Evolutionary conservation across 2,113 vertebrate species (phyloP), one percentile per base, ranked within the genome.

Genomic region (Tachysurus fulvidraco): DNA sequence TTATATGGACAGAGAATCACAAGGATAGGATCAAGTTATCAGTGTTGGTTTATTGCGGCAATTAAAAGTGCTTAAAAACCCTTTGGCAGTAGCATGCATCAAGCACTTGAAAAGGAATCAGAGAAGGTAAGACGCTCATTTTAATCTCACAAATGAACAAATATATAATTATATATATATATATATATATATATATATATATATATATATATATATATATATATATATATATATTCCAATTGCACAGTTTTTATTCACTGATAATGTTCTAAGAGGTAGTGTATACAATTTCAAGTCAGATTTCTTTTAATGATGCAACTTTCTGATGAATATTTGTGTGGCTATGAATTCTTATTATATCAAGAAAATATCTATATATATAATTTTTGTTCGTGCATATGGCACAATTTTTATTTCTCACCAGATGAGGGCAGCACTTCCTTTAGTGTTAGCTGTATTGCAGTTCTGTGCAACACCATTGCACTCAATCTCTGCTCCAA

Each of bases 361-460:
- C 25, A 11, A 62, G 69, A n/a, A 83, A 23, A 36, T 36, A 36
- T 36, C 1, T 36, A 36, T 36, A 36, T 36, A 36, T 36, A 36
- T 36, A 36, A n/a, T n/a, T n/a, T n/a, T n/a, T n/a, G n/a, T 36
- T 36, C 2, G 5, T 62, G 36, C 57, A 73, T 86, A 65, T 81
- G 62, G 16, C 6, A 9, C 57, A 23, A 10, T 21, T 57, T 80
- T 4, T 69, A 14, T 46, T 59, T 89, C 52, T 84, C 67, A 89
- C 28, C 91, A 93, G 94, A 94, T 92, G 94, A 91, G 85, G 92
- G 79, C 89, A 73, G 65, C 80, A 13, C 46, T 93, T 1, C 65
- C 85, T 50, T 88, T 91, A 19, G 64, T 93, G 64, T n/a, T 92
- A 67, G 9, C 57, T 2, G 0, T 90, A 85, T 78, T 94, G 89